phyloP scores from a whole-genome alignment of 2,888 invertebrate genomes.

The Polietes domitor region DNA sequence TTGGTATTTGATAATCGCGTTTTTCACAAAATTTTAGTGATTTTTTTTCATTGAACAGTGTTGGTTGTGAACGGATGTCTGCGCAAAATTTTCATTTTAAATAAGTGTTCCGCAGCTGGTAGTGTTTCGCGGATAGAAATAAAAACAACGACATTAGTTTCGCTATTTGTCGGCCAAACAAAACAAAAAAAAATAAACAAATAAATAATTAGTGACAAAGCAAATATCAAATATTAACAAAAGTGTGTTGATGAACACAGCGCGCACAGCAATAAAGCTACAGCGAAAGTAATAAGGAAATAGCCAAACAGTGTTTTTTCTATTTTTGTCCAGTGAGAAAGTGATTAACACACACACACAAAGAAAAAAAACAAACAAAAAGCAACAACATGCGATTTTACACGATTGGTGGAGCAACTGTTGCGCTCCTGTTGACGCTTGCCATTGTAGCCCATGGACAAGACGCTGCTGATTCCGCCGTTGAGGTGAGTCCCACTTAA shows the following conservation, averaged over 20 bases:
- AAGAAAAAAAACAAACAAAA: slow-evolving; percentile 64
- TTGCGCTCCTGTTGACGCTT: slow-evolving; percentile 70
- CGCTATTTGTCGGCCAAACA: slow-evolving; percentile 43
- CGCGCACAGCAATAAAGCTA: slow-evolving; percentile 20
- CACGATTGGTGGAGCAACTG: slow-evolving; percentile 73
- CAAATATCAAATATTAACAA: slow-evolving; percentile 39
- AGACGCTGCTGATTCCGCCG: slow-evolving; percentile 53
- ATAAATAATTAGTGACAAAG: slow-evolving; percentile 67
- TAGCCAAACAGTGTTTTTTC: slow-evolving; percentile 43
- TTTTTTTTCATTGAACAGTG: too few species aligned
- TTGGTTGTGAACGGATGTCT: too few species aligned
- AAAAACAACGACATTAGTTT: neutral
- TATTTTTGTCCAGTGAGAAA: too few species aligned
- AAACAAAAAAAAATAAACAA: too few species aligned
- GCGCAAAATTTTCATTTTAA: too few species aligned
- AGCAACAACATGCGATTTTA: slow-evolving; percentile 64
- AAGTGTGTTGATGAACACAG: slow-evolving; percentile 47
- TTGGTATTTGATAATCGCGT: too few species aligned
- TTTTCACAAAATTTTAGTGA: too few species aligned
- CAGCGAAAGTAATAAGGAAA: slow-evolving; percentile 28
- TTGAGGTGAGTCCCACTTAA: slow-evolving; percentile 18
- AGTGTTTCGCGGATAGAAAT: slow-evolving; percentile 15
- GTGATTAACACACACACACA: neutral
- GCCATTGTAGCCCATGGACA: slow-evolving; percentile 51
- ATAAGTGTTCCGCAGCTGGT: too few species aligned